Percentiles rank a stretch among this genome's conserved stretches.
These are phyloP conservation scores for Paramuricea clavata DNA, from an alignment of 92 coral and sea anemone species.

Conservation along the genomic window DNA sequence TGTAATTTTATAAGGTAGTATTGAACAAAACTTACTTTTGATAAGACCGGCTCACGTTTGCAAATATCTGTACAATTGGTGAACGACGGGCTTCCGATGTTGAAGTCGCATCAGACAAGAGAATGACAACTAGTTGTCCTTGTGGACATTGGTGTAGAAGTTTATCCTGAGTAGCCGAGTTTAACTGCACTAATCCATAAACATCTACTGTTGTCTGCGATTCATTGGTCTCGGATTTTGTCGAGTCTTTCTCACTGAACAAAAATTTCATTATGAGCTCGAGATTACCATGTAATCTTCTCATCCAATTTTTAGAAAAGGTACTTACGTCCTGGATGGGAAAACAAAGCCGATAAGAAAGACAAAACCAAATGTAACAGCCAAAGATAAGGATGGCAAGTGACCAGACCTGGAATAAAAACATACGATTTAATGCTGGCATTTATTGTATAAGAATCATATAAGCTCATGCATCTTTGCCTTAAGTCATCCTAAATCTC, in stretches of 20 bases:
- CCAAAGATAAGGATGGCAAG: constrained; percentile 76
- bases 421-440: constrained; percentile 7
- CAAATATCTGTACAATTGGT: constrained; percentile 81
- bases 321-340: constrained; percentile 79
- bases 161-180: constrained; percentile 74
- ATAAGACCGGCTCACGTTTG: constrained; percentile 66
- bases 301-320: neutral
- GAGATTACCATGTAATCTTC: too few relatives aligned
- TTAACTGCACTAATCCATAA: constrained; percentile 78
- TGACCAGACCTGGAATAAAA: constrained; percentile 75
- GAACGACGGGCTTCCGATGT: constrained; percentile 70
- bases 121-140: constrained; percentile 81
- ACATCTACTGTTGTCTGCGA: constrained; percentile 36
- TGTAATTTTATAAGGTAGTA: neutral
- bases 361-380: constrained; percentile 72
- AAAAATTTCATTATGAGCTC: neutral
- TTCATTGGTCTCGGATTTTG: neutral
- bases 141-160: constrained; percentile 74
- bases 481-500: neutral
- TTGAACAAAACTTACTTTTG: constrained; percentile 58
- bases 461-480: constrained; percentile 6
- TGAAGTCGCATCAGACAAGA: constrained; percentile 78
- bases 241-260: constrained; percentile 13
- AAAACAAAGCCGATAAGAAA: constrained; percentile 74
- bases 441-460: too few relatives aligned